Evolutionary conservation across 2,888 invertebrate genomes (phyloP), one percentile per base, ranked within the genome.

Genomic region (Eupithecia insigniata): DNA sequence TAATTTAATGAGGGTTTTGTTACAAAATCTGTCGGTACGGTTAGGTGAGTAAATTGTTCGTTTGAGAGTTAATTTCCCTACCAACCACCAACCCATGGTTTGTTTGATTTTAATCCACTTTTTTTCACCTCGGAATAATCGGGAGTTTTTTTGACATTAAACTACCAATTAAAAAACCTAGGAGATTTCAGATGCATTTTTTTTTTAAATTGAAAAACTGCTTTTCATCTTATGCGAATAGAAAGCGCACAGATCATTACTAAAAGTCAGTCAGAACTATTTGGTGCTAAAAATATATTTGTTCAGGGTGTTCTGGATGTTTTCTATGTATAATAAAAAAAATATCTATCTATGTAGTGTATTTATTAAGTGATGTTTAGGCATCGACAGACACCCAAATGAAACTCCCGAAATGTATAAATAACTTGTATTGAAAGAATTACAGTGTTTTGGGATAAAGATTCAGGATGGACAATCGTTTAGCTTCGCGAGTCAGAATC

Each of bases 1-100:
- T 51, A 10, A 55, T 72, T 69, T 69, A 69, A 72, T 72, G 66
- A 66, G 55, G 69, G 28, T 46, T 62, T 61, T 46, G 69, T 61
- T 22, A 61, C 34, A 10, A 12, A 32, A n/a, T 62, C 34, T 62
- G 62, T 22, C 14, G 55, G 51, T 22, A 51, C 22, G 51, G 46
- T 22, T 51, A 51, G 22, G 51, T 51, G 51, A 22, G 51, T 51
- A 51, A 26, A 22, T 51, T 51, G 51, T 22, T 22, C 12, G 22
- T 2, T 22, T 51, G 51, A 46, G n/a, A 46, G 51, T 22, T 22
- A 22, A 26, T 2, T 51, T 46, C 8, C n/a, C 51, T 46, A 22
- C 1, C 22, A 51, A 22, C 10, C 22, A 12, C 51, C 8, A 12
- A 51, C 22, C 10, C 2, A 12, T 51, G 51, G 26, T 12, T 51